Evolutionary conservation across 2,113 vertebrate species (phyloP).

Genomic region (Lampris incognitus): DNA sequence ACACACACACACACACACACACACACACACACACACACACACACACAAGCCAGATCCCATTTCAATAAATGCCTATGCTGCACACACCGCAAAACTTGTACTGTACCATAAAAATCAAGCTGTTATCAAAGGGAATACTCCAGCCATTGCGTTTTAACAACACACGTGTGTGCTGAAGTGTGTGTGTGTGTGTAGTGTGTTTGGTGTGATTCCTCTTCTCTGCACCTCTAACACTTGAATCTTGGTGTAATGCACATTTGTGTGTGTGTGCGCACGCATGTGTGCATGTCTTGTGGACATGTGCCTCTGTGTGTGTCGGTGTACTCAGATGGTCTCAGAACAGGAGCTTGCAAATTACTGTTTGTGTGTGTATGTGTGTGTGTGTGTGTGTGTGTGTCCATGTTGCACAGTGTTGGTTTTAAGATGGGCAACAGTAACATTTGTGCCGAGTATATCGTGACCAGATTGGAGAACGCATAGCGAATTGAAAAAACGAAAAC

Average conservation of each 20-base stretch:
- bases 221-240: background rate
- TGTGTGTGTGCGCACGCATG: slow-evolving; percentile 5
- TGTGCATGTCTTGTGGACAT: slow-evolving; percentile 4
- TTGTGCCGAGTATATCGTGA: no score
- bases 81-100: background rate
- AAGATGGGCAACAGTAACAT: background rate
- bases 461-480: no score
- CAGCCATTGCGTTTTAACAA: background rate
- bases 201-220: background rate
- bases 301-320: no score
- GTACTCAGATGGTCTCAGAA: no score
- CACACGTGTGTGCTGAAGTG: background rate
- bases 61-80: background rate
- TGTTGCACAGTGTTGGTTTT: slow-evolving; percentile 3
- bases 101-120: no score
- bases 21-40: slow-evolving; percentile 11
- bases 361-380: slow-evolving; percentile 5
- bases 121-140: no score
- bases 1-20: slow-evolving; percentile 11
- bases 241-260: no score
- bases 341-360: background rate
- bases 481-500: no score
- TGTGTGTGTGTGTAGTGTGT: slow-evolving; percentile 5
- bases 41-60: background rate
- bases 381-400: slow-evolving; percentile 2